phyloP scores from a whole-genome alignment of 2,113 vertebrate species.

The Xiphophorus maculatus region DNA sequence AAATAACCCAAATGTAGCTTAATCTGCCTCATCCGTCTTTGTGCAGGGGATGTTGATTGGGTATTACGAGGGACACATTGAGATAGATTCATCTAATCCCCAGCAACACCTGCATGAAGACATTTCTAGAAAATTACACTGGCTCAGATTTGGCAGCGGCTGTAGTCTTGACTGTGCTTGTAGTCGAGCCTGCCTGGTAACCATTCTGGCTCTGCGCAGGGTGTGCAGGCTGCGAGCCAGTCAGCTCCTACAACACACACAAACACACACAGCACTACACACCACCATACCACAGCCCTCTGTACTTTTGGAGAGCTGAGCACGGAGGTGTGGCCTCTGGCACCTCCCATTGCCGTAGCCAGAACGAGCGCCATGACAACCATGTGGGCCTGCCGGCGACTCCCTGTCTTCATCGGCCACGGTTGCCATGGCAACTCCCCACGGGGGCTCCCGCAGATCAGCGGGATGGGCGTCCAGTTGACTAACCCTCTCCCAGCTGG shows the following conservation, averaged over 20 bases:
- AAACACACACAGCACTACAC: conserved; percentile 13
- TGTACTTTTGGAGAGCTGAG: conserved; percentile 66
- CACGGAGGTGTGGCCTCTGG: conserved; percentile 73
- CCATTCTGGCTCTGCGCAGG: conserved; percentile 63
- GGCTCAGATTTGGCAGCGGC: conserved; percentile 44
- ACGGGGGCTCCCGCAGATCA: conserved; percentile 80
- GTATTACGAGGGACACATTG: not conserved
- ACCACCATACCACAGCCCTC: conserved; percentile 47
- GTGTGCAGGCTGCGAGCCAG: conserved; percentile 55
- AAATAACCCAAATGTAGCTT: conserved; percentile 9
- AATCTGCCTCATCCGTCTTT: conserved; percentile 21
- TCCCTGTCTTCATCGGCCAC: conserved; percentile 81
- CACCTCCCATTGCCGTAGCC: conserved; percentile 75
- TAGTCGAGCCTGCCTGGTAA: conserved; percentile 71
- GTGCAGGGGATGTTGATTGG: conserved; percentile 4
- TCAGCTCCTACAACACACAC: conserved; percentile 29
- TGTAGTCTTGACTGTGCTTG: conserved; percentile 39
- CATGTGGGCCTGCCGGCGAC: conserved; percentile 79
- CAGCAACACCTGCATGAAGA: conserved; percentile 58
- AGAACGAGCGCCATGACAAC: conserved; percentile 81
- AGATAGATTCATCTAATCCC: conserved; percentile 39
- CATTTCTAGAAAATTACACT: conserved; percentile 28
- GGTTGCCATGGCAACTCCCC: conserved; percentile 82
- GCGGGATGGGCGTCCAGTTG: conserved; percentile 81
- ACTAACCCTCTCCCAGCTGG: conserved; percentile 79